Base-by-base conservation (phyloP, 2,888 invertebrate species). In the Calameuta idolon region DNA sequence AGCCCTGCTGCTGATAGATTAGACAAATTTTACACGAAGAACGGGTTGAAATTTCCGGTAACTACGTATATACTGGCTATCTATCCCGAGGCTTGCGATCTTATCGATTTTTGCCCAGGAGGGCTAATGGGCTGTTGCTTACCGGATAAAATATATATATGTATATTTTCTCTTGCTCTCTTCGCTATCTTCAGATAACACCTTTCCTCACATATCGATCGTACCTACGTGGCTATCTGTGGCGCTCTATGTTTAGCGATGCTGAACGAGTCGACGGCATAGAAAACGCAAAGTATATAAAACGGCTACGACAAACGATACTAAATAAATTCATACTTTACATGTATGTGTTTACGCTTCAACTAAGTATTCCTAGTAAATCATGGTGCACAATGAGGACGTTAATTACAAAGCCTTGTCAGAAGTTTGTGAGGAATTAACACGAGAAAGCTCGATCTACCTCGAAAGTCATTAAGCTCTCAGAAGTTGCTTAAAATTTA, bases 201-300 rank as follows among this genome's bases (percentile, higher is more conserved):
- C 69, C 33, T 34, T 34, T n/a, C 37, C 33, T 31, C 40, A 9
- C 33, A 71, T 76, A 76, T 76, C 71, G 76, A 76, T 76, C 69
- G 69, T 76, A 55, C 35, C 30, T 35, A 31, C 5, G 35, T 4
- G n/a, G 76, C 69, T 69, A 69, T 76, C 76, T 35, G 69, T 31
- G 30, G 76, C 37, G 34, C 33, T 34, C 76, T 76, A 69, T 69
- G 69, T 76, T 76, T 76, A 76, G 76, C 69, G 35, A 35, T 69
- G 55, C 55, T 55, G 55, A 55, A 55, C 23, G 9, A 55, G 55
- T 23, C 23, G 23, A 55, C 55, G 23, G 55, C 9, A 23, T 55
- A 5, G 55, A 55, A 23, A 55, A 15, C 55, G 9, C 55, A 23
- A 5, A 9, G 9, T 9, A 23, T 23, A 23, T 55, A 23, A 15